These are phyloP conservation scores for Limosa lapponica DNA, from an alignment of 2,797 vertebrate genomes.

Conservation along the genomic window DNA sequence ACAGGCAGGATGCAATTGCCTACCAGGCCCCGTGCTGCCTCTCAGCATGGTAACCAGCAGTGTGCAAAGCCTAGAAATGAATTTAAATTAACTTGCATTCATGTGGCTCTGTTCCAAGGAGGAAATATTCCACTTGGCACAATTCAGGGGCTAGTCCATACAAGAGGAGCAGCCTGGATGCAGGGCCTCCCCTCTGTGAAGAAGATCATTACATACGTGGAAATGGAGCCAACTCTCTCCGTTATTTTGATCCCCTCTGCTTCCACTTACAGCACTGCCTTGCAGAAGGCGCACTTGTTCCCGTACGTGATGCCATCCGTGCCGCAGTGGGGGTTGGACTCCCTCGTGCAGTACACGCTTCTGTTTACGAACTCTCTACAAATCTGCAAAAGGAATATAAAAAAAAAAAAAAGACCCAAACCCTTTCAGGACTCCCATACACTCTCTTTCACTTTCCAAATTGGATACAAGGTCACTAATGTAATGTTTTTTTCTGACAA, in stretches of 20 bases:
- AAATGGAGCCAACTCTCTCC: neutral
- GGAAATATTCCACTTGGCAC: neutral
- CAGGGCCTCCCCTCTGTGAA: neutral
- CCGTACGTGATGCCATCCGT: conserved; percentile 76
- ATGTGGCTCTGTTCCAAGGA: neutral
- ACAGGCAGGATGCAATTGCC: neutral
- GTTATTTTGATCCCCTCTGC: neutral
- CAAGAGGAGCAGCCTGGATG: neutral
- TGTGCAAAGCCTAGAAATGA: neutral
- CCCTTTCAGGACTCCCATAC: neutral
- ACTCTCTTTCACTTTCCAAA: neutral
- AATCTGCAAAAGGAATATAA: conserved; percentile 49
- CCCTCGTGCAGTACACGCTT: conserved; percentile 71
- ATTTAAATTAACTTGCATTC: conserved; percentile 13
- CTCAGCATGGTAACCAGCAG: conserved; percentile 23
- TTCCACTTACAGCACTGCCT: conserved; percentile 75
- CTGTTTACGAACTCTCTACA: conserved; percentile 69
- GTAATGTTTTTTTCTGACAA: neutral
- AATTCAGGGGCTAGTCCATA: neutral
- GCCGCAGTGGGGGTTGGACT: conserved; percentile 78
- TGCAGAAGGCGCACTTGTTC: conserved; percentile 80
- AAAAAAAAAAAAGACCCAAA: neutral
- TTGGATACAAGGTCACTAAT: neutral
- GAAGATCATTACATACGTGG: neutral
- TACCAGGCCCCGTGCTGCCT: conserved; percentile 10